phyloP scores from a whole-genome alignment of 1,140 invertebrate species.

The Archivesica marissinica region DNA sequence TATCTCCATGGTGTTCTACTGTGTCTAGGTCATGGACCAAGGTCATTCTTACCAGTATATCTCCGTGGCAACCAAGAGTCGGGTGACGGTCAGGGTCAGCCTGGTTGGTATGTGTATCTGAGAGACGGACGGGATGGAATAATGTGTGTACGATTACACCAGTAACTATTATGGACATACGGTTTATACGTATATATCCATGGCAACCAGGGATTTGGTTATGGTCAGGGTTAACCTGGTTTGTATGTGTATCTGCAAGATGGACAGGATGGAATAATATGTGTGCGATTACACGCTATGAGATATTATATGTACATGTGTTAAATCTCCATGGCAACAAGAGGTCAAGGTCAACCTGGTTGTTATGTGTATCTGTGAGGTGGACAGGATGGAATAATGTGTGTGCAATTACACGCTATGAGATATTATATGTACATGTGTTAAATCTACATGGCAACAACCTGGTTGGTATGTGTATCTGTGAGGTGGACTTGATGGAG shows the following conservation, averaged over 20 bases:
- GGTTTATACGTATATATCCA: constrained; percentile 47
- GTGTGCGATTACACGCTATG: constrained; percentile 25
- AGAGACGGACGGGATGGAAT: constrained; percentile 70
- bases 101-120: constrained; percentile 68
- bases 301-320: not conserved
- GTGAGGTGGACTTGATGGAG: constrained; percentile 69
- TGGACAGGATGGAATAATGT: constrained; percentile 68
- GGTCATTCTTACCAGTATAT: constrained; percentile 64
- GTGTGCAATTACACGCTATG: constrained; percentile 24
- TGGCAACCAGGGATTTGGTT: constrained; percentile 7
- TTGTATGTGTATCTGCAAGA: constrained; percentile 69
- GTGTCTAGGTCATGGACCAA: constrained; percentile 65
- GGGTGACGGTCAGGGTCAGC: not conserved
- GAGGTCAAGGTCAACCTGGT: constrained; percentile 23
- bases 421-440: not conserved
- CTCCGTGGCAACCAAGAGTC: constrained; percentile 37
- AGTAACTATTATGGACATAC: not conserved
- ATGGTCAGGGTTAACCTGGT: constrained; percentile 15
- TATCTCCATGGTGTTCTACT: constrained; percentile 56
- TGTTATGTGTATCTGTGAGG: constrained; percentile 69
- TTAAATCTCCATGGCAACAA: constrained; percentile 52
- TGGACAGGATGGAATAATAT: constrained; percentile 68
- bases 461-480: constrained; percentile 67
- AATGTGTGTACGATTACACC: constrained; percentile 48
- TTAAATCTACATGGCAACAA: constrained; percentile 51